phyloP scores from a whole-genome alignment of 2,888 invertebrate species.

The Hydriomena furcata region DNA sequence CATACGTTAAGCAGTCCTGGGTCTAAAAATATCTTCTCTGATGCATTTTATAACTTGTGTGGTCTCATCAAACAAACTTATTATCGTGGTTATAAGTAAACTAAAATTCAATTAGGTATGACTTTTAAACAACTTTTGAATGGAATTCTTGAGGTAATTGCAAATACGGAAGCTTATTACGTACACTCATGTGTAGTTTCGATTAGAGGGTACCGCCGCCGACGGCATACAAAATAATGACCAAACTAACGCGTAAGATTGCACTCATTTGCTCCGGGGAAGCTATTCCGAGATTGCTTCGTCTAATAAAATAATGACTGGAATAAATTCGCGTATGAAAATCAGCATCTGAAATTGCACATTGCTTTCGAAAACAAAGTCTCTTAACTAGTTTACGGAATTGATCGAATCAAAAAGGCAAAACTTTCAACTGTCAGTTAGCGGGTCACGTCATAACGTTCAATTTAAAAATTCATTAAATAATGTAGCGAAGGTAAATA shows the following conservation, averaged over 20 bases:
- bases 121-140: conserved; percentile 20
- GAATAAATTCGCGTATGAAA: not conserved
- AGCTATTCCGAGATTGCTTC: conserved; percentile 41
- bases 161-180: conserved; percentile 70
- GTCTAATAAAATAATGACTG: conserved; percentile 17
- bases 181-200: conserved; percentile 65
- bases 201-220: conserved; percentile 58
- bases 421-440: no score
- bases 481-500: no score
- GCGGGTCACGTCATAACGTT: no score
- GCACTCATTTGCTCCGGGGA: conserved; percentile 58
- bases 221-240: conserved; percentile 59
- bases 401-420: no score
- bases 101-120: conserved; percentile 22
- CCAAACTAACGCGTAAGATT: conserved; percentile 51
- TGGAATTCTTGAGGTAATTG: conserved; percentile 52
- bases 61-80: no score
- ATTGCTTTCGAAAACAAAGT: no score
- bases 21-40: no score
- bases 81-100: not conserved
- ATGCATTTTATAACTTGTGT: no score
- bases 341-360: not conserved
- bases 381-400: no score
- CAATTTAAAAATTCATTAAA: no score
- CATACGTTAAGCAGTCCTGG: no score